Evolutionary conservation across 2,888 invertebrate species (phyloP).

Genomic region (Apocheima hispidaria): DNA sequence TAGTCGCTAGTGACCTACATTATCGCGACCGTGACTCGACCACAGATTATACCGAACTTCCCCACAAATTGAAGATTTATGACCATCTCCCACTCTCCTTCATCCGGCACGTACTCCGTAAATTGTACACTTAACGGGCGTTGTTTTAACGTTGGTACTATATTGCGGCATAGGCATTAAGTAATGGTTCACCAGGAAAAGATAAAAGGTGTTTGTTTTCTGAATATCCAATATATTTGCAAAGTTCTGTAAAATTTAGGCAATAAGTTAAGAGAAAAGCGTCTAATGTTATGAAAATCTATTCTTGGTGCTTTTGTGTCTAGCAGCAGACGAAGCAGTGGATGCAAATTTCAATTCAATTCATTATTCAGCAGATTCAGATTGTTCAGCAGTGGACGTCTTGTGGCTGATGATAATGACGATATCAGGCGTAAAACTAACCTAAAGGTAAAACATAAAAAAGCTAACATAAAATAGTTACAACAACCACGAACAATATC

Average conservation of each 20-base stretch:
- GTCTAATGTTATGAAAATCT: too few species aligned
- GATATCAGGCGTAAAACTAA: too few species aligned
- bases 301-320: too few species aligned
- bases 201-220: slow-evolving; percentile 3
- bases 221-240: neutral
- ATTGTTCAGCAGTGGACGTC: too few species aligned
- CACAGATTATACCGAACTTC: slow-evolving; percentile 14
- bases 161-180: neutral
- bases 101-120: slow-evolving; percentile 49
- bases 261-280: too few species aligned
- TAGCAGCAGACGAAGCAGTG: too few species aligned
- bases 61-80: slow-evolving; percentile 49
- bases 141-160: slow-evolving; percentile 26
- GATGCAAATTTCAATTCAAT: too few species aligned
- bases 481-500: too few species aligned
- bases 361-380: too few species aligned
- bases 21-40: slow-evolving; percentile 3
- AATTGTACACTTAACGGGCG: slow-evolving; percentile 49
- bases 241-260: neutral
- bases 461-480: too few species aligned
- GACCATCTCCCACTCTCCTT: slow-evolving; percentile 21
- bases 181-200: slow-evolving; percentile 5
- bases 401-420: too few species aligned
- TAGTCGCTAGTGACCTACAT: slow-evolving; percentile 9
- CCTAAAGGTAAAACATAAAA: too few species aligned